These are phyloP conservation scores for Arctia plantaginis DNA, from an alignment of 2,888 invertebrate species.

Conservation along the genomic window DNA sequence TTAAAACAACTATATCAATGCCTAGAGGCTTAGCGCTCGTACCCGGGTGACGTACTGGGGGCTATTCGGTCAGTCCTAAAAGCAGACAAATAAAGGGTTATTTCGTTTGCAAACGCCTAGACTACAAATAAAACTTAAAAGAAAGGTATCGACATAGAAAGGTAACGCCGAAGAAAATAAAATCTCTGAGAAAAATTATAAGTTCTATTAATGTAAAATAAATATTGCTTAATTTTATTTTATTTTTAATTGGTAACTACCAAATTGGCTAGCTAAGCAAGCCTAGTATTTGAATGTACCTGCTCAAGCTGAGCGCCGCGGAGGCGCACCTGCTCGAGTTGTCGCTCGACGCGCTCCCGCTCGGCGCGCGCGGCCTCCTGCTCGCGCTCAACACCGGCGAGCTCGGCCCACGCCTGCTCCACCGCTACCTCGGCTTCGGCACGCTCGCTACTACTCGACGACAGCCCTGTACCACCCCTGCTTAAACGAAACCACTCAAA, in stretches of 20 bases:
- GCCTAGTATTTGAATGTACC: constrained; percentile 65
- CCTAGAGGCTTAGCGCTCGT: no score
- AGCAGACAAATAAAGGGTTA: neutral
- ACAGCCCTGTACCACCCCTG: constrained; percentile 64
- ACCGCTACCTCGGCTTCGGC: constrained; percentile 89
- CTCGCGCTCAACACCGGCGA: constrained; percentile 94
- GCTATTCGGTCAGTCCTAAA: neutral
- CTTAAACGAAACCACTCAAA: constrained; percentile 9
- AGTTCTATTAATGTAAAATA: neutral
- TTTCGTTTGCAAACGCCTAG: neutral
- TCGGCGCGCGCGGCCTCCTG: constrained; percentile 93
- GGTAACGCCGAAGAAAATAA: neutral
- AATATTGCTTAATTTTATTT: no score
- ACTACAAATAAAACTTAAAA: neutral
- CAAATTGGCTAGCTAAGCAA: neutral
- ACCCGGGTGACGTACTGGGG: no score
- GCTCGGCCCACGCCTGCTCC: constrained; percentile 93
- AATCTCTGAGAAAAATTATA: neutral
- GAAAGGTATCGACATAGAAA: no score
- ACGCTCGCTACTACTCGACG: constrained; percentile 68
- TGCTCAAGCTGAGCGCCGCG: constrained; percentile 94
- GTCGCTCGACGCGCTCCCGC: constrained; percentile 91
- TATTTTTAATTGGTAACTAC: neutral
- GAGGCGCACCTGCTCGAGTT: constrained; percentile 92
- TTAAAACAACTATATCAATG: no score